Evolutionary conservation across 2,888 invertebrate genomes (phyloP), one percentile per base, ranked within the genome.

Genomic region (Pinctada fucata): DNA sequence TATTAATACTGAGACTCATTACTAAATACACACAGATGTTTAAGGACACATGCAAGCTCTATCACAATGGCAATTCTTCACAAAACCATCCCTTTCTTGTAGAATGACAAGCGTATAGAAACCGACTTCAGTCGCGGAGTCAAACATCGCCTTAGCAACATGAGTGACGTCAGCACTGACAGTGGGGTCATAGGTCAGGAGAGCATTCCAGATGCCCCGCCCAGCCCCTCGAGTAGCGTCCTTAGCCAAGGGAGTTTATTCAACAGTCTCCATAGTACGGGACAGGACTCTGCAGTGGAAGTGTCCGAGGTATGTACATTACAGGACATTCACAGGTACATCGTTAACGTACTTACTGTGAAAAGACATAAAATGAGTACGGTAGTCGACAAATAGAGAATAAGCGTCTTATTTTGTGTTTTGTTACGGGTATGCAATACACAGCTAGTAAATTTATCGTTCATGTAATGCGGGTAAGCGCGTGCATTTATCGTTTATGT

Each of bases 111-210:
- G 6, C 63, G n/a, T 47, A 49, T 65, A 70, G 83, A 47, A 64
- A 52, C 68, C 48, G 71, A 76, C 47, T 70, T 31, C 31, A 64
- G 65, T 65, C 66, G 77, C 63, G 81, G 81, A 68, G 71, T 76
- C 45, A 80, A 80, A 72, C 85, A 86, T 64, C 79, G 88, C 58
- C 80, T 82, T 45, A 89, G 89, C 75, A 86, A 84, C 51, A 83
- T 86, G 3, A 89, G 88, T 82, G 84, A 84, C 2, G 75, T 85
- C 72, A 89, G 89, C 69, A 85, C 83, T 1, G 89, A 88, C 83
- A 89, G 89, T 78, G 88, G 88, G 47, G 88, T 88, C 76, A 86
- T 85, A 79, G 88, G 87, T 72, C 85, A 83, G 66, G 87, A 86
- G 2, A 82, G 82, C 65, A 82, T 82, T 78, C 83, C 83, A 73